Evolutionary conservation across 2,888 invertebrate species (phyloP).

Genomic region (Craniophora ligustri): DNA sequence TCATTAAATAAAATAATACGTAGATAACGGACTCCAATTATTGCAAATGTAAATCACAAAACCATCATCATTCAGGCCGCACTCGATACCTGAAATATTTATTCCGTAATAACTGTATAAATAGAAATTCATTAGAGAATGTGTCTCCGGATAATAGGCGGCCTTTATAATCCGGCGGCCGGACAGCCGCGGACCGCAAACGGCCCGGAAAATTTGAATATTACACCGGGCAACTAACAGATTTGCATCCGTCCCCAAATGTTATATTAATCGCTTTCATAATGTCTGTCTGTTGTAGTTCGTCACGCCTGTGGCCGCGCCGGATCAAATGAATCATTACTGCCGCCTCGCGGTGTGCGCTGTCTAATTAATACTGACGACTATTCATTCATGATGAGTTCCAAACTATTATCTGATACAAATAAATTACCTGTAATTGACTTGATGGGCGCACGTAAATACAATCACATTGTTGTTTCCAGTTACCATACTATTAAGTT

Average conservation of each 20-base stretch:
- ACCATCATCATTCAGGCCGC: slow-evolving; percentile 34
- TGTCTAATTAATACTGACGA: slow-evolving; percentile 1
- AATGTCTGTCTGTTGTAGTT: slow-evolving; percentile 18
- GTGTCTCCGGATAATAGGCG: slow-evolving; percentile 41
- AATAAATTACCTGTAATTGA: slow-evolving; percentile 5
- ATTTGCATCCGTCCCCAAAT: slow-evolving; percentile 41
- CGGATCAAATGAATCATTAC: background rate
- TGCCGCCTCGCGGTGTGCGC: background rate
- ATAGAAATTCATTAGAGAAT: slow-evolving; percentile 52
- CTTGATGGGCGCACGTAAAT: background rate
- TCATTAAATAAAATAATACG: slow-evolving; percentile 3
- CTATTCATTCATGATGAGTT: background rate
- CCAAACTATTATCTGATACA: slow-evolving; percentile 2
- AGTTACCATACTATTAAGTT: too few relatives aligned
- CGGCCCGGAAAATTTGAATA: slow-evolving; percentile 50
- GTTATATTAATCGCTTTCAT: slow-evolving; percentile 40
- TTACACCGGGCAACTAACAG: slow-evolving; percentile 31
- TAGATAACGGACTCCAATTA: slow-evolving; percentile 22
- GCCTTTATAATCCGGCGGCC: slow-evolving; percentile 43
- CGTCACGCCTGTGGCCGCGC: background rate
- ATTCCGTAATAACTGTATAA: slow-evolving; percentile 35
- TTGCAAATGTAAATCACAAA: slow-evolving; percentile 8
- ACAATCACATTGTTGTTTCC: too few relatives aligned
- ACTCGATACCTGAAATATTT: slow-evolving; percentile 28
- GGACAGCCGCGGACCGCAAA: slow-evolving; percentile 19